Conservation (phyloP, 2,888 invertebrate species). For the Leptopilina drosophilae region DNA sequence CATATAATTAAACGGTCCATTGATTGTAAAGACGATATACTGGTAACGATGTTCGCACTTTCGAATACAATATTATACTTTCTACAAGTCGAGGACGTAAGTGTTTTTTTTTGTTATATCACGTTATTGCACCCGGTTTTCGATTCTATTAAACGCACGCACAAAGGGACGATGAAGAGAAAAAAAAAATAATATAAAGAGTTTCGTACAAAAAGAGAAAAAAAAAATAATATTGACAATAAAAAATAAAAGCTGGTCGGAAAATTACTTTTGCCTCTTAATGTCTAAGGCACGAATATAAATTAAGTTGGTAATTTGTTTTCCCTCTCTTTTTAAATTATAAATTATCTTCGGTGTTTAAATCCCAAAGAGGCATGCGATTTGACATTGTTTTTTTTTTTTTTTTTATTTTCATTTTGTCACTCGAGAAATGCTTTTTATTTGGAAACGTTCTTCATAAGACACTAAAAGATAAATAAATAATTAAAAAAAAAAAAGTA, state of each 20-base stretch:
- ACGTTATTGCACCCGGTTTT: conserved; percentile 28
- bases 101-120: neutral
- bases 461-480: conserved; percentile 39
- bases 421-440: conserved; percentile 15
- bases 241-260: conserved; percentile 36
- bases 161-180: conserved; percentile 27
- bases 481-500: conserved; percentile 19
- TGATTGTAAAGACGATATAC: conserved; percentile 5
- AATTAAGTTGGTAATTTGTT: conserved; percentile 8
- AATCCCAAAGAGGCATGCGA: neutral
- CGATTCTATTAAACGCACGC: conserved; percentile 18
- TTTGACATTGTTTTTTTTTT: neutral
- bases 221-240: conserved; percentile 5
- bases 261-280: conserved; percentile 22
- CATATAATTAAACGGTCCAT: conserved; percentile 2
- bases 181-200: conserved; percentile 19
- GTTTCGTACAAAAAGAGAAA: conserved; percentile 9
- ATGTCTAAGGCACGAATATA: conserved; percentile 37
- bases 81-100: conserved; percentile 26
- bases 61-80: conserved; percentile 19
- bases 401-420: neutral
- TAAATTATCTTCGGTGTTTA: conserved; percentile 3
- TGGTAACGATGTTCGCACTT: conserved; percentile 14
- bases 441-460: conserved; percentile 22
- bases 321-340: neutral